A percentile compares a stretch with the other conserved stretches of the same genome.
These are phyloP conservation scores for Phalacrocorax aristotelis DNA, from an alignment of 2,113 vertebrate species.

Conservation along the genomic window DNA sequence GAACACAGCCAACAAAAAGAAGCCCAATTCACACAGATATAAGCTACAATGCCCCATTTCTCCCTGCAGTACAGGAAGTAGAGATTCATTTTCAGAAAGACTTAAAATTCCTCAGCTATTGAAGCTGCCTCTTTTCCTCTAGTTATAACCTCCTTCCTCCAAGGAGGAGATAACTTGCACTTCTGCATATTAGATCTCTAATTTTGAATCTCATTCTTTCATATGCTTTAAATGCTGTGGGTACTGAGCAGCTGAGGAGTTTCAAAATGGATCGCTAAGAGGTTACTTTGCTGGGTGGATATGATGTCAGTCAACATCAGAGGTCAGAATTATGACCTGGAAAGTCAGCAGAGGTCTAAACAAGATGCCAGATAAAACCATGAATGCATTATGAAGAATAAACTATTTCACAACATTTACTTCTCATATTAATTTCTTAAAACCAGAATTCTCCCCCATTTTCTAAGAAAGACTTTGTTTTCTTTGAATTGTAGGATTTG, in stretches of 20 bases:
- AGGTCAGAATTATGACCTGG: background rate
- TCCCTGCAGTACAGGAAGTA: background rate
- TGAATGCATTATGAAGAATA: background rate
- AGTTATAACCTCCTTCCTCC: background rate
- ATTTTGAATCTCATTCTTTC: background rate
- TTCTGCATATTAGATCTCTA: background rate
- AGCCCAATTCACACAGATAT: background rate
- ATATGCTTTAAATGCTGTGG: background rate
- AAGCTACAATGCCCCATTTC: background rate
- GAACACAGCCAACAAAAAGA: background rate
- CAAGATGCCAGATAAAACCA: background rate
- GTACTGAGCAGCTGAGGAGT: background rate
- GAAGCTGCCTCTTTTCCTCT: background rate
- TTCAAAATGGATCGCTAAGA: background rate
- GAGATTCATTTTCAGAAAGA: background rate
- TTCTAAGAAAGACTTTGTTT: background rate
- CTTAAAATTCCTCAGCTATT: background rate
- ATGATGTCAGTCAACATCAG: background rate
- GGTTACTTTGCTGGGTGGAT: background rate
- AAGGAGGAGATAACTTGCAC: rapidly evolving
- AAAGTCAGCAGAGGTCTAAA: background rate
- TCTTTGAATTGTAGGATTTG: background rate
- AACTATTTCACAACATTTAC: background rate
- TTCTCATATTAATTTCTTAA: background rate
- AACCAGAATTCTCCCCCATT: background rate